A percentile compares a stretch with the other conserved stretches of the same genome.
phyloP scores from a whole-genome alignment of 1,140 invertebrate genomes.

The Chironomus tepperi region DNA sequence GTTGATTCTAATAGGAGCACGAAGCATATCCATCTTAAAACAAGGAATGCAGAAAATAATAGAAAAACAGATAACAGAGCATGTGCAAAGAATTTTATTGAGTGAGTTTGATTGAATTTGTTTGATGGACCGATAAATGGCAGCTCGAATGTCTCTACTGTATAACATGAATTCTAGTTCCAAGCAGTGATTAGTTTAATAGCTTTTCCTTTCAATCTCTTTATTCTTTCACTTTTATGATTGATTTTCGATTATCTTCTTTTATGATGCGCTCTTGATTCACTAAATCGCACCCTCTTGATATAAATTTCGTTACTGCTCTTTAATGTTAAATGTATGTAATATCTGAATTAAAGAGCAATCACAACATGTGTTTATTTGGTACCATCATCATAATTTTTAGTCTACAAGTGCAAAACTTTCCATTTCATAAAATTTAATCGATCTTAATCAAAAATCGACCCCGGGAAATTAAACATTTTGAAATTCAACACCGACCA shows the following conservation, averaged over 20 bases:
- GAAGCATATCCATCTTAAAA: neutral
- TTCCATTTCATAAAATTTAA: slow-evolving; percentile 23
- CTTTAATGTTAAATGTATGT: too few species aligned
- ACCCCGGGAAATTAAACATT: too few species aligned
- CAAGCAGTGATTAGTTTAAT: slow-evolving; percentile 8
- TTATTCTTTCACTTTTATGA: neutral
- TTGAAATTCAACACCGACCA: too few species aligned
- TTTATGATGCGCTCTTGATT: neutral
- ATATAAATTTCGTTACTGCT: neutral
- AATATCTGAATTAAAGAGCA: neutral
- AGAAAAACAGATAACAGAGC: neutral
- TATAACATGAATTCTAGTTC: neutral
- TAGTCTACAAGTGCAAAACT: neutral
- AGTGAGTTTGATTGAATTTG: slow-evolving; percentile 13
- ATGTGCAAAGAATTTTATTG: slow-evolving; percentile 18
- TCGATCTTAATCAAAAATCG: slow-evolving; percentile 17
- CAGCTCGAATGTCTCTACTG: neutral
- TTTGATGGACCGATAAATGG: slow-evolving; percentile 6
- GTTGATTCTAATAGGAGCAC: too few species aligned
- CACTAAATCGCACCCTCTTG: neutral
- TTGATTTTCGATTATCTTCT: slow-evolving; percentile 8
- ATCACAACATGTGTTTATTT: neutral
- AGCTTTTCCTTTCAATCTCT: neutral
- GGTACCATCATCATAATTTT: neutral
- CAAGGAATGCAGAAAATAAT: neutral